Base-by-base conservation (phyloP, 2,797 vertebrate genomes). In the Aeoliscus strigatus region DNA sequence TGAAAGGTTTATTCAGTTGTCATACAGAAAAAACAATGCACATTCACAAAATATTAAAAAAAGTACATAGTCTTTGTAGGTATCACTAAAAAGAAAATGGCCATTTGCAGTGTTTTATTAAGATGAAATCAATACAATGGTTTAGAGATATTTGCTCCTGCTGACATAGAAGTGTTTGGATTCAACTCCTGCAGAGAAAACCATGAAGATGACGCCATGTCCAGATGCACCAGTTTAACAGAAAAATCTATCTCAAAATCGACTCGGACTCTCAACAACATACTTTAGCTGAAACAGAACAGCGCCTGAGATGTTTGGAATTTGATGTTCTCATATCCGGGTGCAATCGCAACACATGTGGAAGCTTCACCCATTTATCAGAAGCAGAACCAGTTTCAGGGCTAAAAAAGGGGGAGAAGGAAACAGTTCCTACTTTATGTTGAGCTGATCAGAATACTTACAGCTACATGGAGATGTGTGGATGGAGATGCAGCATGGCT, bases 91-190 rank as follows among this genome's bases (percentile, higher is more conserved):
- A 50, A 47, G 33, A 55, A 42, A 52, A 45, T 21, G n/a, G 53
- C 4, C 39, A 46, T 64, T 62, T 43, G 57, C 40, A 58, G 46
- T 24, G 18, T 53, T 67, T 65, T 58, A 67, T 81, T 77, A 37
- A 62, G 73, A 77, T 67, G 59, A 78, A 84, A 79, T 77, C 31
- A 73, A 61, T 51, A 34, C 51, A 51, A 24, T 38, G 36, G 51
- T 49, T 48, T 31, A 36, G 30, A 60, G 36, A 69, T 47, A 54
- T 46, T 43, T 53, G 31, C 46, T 53, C 23, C 50, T 39, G 53
- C 49, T 57, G 57, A 48, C 39, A 48, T 6, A 28, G 18, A 53
- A 34, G 25, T 29, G 27, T 51, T 56, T 39, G 39, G 34, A 48
- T 13, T 14, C 27, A 25, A 16, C 27, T 9, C 24, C 51, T 27